Base-by-base conservation (phyloP, 2,888 invertebrate species). In the Drosophila pseudotakahashii region DNA sequence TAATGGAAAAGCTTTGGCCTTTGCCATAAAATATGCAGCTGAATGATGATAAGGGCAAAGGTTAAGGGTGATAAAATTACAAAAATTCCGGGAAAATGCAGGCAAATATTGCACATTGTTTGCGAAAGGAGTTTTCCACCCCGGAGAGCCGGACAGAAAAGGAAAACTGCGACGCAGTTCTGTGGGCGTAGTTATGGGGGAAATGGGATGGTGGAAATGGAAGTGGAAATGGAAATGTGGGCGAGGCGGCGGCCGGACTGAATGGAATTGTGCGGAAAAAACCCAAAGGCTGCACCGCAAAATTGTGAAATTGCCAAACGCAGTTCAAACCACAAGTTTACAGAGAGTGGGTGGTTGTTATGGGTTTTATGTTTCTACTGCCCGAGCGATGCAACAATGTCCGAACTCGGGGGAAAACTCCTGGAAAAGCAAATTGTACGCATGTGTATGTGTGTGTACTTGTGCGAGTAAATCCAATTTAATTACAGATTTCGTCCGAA, bases 251-350 rank as follows among this genome's bases (percentile, higher is more conserved):
- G 26, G 30, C 30, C 1, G 23, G 13, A 44, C 47, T 41, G 14
- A 41, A 34, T 41, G 59, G 16, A 59, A 34, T 42, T 51, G 41
- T 41, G 23, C 11, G 11, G 9, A n/a, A 37, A 37, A 10, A 53
- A 42, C 10, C 57, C 26, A 37, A 45, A 52, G 54, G 58, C 61
- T 23, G n/a, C 19, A 66, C 54, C 67, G 67, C 67, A 57, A 54
- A 67, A 68, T 67, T 66, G 67, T 51, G 55, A 66, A 67, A 67
- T 67, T 67, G 64, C 45, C 67, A 68, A 68, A 68, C 54, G 55
- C 67, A 68, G 45, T 39, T 45, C 14, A 68, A 67, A 51, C 66
- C 66, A 50, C 66, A 66, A 55, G 52, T 68, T 51, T 57, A 45
- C 66, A 34, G 51, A 9, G 13, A 37, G 37, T 30, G 16, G 10